Evolutionary conservation across 2,113 vertebrate species (phyloP).

Genomic region (Notothenia rossii): DNA sequence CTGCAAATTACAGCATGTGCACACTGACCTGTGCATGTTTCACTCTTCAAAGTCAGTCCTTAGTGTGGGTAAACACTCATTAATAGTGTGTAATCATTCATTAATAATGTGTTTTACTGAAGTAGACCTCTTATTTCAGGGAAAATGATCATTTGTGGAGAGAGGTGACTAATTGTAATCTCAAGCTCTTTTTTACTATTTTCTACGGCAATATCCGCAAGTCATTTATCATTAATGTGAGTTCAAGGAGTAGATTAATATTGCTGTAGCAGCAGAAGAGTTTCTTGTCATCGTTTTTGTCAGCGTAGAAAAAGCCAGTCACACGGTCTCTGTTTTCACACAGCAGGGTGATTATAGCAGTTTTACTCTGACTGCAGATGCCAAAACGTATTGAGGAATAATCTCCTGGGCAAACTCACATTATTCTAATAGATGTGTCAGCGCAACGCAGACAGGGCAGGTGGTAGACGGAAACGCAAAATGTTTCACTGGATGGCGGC

Average conservation of each 20-base stretch:
- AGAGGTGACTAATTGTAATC: background rate
- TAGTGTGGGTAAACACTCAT: background rate
- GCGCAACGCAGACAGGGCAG: constrained; percentile 55
- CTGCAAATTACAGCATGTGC: background rate
- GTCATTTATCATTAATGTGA: background rate
- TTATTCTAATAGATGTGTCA: constrained; percentile 64
- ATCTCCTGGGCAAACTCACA: constrained; percentile 51
- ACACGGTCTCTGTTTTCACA: too few species aligned
- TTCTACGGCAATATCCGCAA: background rate
- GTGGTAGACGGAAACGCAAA: constrained; percentile 58
- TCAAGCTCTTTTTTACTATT: background rate
- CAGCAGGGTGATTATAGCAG: constrained; percentile 40
- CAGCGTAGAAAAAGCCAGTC: constrained; percentile 32
- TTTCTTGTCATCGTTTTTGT: constrained; percentile 22
- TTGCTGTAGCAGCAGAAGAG: background rate
- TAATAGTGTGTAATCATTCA: background rate
- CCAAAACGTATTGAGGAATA: constrained; percentile 48
- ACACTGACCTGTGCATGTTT: background rate
- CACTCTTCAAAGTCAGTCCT: background rate
- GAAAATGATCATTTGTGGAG: background rate
- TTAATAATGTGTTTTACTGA: background rate
- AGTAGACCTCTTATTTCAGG: background rate
- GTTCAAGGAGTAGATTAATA: constrained; percentile 2
- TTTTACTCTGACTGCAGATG: constrained; percentile 42
- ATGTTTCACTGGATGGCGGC: constrained; percentile 57